Conservation (phyloP, 2,113 vertebrate genomes). For the Vulpes lagopus region DNA sequence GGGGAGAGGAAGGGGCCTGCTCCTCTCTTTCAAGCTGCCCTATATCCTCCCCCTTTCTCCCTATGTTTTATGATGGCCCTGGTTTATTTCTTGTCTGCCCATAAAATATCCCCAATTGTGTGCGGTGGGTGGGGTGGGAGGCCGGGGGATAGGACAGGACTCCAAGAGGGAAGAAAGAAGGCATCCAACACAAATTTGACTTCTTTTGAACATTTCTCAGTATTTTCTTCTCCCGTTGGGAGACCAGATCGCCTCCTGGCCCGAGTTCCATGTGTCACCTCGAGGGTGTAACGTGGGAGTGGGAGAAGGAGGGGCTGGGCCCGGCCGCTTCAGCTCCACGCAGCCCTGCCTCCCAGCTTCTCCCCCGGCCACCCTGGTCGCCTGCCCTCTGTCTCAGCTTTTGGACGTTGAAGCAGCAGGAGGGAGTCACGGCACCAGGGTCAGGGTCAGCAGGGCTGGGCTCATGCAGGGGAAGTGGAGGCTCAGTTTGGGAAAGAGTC, state of each 20-base stretch:
- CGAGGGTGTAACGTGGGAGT: rapidly evolving
- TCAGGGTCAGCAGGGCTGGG: neutral
- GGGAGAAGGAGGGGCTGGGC: neutral
- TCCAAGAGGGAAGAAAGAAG: neutral
- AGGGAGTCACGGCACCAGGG: neutral
- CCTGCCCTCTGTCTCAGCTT: neutral
- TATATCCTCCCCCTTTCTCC: rapidly evolving
- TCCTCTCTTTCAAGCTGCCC: neutral
- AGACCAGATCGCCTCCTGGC: neutral
- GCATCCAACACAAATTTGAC: neutral
- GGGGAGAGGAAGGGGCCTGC: neutral
- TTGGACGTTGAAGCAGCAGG: neutral
- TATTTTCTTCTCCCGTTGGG: neutral
- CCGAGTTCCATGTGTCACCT: neutral
- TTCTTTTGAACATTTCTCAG: neutral
- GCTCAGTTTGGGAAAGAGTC: neutral
- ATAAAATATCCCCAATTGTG: neutral
- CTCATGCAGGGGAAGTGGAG: neutral
- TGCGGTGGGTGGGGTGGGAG: neutral
- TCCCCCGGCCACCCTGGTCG: too few relatives aligned
- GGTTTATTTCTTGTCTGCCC: neutral
- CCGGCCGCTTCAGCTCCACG: rapidly evolving
- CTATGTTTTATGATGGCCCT: neutral
- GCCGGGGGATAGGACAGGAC: neutral
- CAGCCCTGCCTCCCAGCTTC: neutral